Conservation (phyloP, 1,140 invertebrate genomes). For the Drosophila parabipectinata region DNA sequence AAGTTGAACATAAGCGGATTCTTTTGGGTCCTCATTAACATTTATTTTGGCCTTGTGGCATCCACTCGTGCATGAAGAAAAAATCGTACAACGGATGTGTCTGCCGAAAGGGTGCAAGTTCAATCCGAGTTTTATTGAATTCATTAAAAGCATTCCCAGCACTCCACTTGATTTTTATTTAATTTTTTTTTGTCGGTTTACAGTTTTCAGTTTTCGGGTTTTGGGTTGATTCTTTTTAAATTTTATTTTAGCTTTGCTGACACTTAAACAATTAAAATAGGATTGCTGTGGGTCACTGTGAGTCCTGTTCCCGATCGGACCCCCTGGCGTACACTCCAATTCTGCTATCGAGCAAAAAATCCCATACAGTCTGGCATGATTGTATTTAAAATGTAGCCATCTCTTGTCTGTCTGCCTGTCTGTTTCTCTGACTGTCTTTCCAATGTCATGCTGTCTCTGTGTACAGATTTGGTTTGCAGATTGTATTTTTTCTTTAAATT, state of each 20-base stretch:
- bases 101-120: slow-evolving; percentile 20
- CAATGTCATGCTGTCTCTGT: slow-evolving; percentile 36
- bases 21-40: slow-evolving; percentile 47
- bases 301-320: slow-evolving; percentile 11
- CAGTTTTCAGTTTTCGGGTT: neutral
- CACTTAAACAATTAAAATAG: slow-evolving; percentile 55
- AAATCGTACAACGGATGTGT: neutral
- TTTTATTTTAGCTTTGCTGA: slow-evolving; percentile 53
- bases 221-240: slow-evolving; percentile 11
- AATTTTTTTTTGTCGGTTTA: slow-evolving; percentile 16
- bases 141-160: slow-evolving; percentile 52
- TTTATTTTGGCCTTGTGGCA: slow-evolving; percentile 38
- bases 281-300: slow-evolving; percentile 22
- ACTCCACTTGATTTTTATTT: slow-evolving; percentile 42
- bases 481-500: slow-evolving; percentile 61
- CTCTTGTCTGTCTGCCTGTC: slow-evolving; percentile 7
- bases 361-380: slow-evolving; percentile 26
- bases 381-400: slow-evolving; percentile 54
- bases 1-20: slow-evolving; percentile 41
- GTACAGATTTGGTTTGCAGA: slow-evolving; percentile 37
- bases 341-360: slow-evolving; percentile 18
- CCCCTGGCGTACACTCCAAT: slow-evolving; percentile 37
- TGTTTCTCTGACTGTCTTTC: slow-evolving; percentile 5
- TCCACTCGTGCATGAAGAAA: slow-evolving; percentile 14
- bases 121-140: slow-evolving; percentile 59